Evolutionary conservation across 1,140 invertebrate genomes (phyloP).

Genomic region (Nasonia giraulti): DNA sequence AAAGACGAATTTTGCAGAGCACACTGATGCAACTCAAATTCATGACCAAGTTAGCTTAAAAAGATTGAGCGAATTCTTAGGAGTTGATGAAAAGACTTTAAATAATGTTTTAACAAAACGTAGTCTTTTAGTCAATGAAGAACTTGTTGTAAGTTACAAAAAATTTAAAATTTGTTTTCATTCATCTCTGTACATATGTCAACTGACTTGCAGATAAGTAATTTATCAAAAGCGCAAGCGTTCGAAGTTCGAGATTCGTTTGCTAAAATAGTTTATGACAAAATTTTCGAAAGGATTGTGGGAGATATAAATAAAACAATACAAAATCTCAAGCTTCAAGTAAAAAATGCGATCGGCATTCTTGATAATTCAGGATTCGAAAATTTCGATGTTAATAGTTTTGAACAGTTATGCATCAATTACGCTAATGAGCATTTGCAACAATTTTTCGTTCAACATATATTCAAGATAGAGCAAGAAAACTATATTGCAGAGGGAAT

Average conservation of each 20-base stretch:
- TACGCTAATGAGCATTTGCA: slow-evolving; percentile 98
- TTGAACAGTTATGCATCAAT: slow-evolving; percentile 98
- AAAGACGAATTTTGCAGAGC: slow-evolving; percentile 70
- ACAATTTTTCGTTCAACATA: slow-evolving; percentile 96
- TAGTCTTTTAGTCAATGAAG: slow-evolving; percentile 91
- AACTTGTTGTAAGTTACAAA: slow-evolving; percentile 79
- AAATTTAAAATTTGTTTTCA: slow-evolving; percentile 31
- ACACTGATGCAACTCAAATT: slow-evolving; percentile 89
- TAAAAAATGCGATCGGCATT: slow-evolving; percentile 88
- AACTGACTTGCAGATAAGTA: slow-evolving; percentile 72
- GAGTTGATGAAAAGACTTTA: slow-evolving; percentile 81
- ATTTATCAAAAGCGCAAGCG: slow-evolving; percentile 82
- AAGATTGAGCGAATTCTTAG: slow-evolving; percentile 81
- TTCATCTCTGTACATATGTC: neutral
- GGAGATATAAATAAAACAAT: slow-evolving; percentile 93
- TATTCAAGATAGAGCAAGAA: slow-evolving; percentile 96
- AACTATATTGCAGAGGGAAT: slow-evolving; percentile 94
- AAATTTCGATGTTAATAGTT: slow-evolving; percentile 94
- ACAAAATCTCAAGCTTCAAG: slow-evolving; percentile 78
- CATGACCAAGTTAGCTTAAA: slow-evolving; percentile 79
- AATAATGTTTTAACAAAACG: slow-evolving; percentile 89
- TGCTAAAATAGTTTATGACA: slow-evolving; percentile 93
- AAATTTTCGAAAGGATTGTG: slow-evolving; percentile 93
- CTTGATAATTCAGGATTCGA: slow-evolving; percentile 98
- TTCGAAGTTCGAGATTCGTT: slow-evolving; percentile 92